Evolutionary conservation across 2,113 vertebrate species (phyloP), one percentile per base, ranked within the genome.

Genomic region (Echinops telfairi): DNA sequence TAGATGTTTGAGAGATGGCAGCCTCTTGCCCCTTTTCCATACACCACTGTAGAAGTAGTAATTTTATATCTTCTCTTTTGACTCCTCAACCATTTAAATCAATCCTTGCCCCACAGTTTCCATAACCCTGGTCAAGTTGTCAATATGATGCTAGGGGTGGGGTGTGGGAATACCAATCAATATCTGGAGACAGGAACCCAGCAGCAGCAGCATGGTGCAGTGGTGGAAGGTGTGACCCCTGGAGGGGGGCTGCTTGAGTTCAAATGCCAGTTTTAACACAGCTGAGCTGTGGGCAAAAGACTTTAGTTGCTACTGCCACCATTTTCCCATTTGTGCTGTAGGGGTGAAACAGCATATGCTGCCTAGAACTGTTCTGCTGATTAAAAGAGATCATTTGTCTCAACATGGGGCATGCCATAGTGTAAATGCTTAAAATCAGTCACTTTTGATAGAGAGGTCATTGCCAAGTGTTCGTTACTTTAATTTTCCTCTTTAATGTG

Each of bases 391-490:
- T 43, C 8, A 82, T 64, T 33, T 73, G 22, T 88, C 53, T 86
- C 4, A 9, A 29, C 66, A 77, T 22, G 22, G 33, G 9, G 83
- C 11, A 62, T 68, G 29, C 22, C 43, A 40, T 29, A 81, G 71
- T 81, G 12, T 70, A 76, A 57, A 53, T 53, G 47, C 12, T 53
- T 53, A 53, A 5, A 47, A 53, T 81, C 20, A 40, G 5, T 76
- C 73, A 75, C 27, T 53, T 92, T 78, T 81, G 78, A 71, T 7
- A 23, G 12, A 12, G 23, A 82, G 40, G 20, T 71, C n/a, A 58
- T 83, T 88, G 92, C 70, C 29, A 78, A 79, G 81, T 53, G 88
- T 78, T 88, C 60, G n/a, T 23, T 60, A 64, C 57, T 75, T 86
- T 29, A 36, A 58, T 88, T n/a, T 47, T 70, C 29, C 47, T 12